A percentile compares a stretch with the other conserved stretches of the same genome.
Evolutionary conservation across 2,113 vertebrate genomes (phyloP).

Genomic region (Holacanthus passer): DNA sequence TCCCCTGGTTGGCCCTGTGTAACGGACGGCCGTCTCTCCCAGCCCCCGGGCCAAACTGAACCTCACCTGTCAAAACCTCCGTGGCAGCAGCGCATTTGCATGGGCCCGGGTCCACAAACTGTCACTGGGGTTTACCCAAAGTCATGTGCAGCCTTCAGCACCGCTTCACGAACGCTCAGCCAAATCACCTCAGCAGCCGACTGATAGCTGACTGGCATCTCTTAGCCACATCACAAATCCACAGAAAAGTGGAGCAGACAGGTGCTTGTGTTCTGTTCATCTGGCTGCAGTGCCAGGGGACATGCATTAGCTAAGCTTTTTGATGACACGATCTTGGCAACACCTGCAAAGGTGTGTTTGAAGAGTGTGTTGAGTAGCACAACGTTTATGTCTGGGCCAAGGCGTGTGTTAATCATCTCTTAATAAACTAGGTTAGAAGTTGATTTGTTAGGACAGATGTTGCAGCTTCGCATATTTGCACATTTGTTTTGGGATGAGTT

Average conservation of each 20-base stretch:
- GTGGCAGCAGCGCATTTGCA: slow-evolving; percentile 75
- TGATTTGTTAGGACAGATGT: slow-evolving; percentile 62
- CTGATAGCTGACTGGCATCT: slow-evolving; percentile 64
- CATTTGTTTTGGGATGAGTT: slow-evolving; percentile 9
- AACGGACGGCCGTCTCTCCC: slow-evolving; percentile 66
- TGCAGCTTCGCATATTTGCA: slow-evolving; percentile 31
- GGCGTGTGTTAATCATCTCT: slow-evolving; percentile 58
- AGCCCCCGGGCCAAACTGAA: slow-evolving; percentile 78
- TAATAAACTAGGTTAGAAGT: slow-evolving; percentile 49
- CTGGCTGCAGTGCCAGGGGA: slow-evolving; percentile 60
- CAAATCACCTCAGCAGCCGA: slow-evolving; percentile 44
- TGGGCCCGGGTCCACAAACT: slow-evolving; percentile 74
- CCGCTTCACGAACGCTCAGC: slow-evolving; percentile 18
- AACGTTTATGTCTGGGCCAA: slow-evolving; percentile 61
- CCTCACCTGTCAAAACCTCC: slow-evolving; percentile 62
- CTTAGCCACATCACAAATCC: slow-evolving; percentile 51
- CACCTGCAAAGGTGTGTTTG: slow-evolving; percentile 64
- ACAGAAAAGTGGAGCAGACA: slow-evolving; percentile 67
- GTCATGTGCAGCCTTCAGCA: slow-evolving; percentile 22
- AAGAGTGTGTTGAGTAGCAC: slow-evolving; percentile 51
- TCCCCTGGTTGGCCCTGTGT: slow-evolving; percentile 42
- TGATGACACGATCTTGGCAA: slow-evolving; percentile 79
- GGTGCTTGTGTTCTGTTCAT: slow-evolving; percentile 67
- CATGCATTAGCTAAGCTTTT: slow-evolving; percentile 65
- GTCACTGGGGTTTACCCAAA: slow-evolving; percentile 62